phyloP scores from a whole-genome alignment of 1,140 invertebrate species.

The Hycleus phaleratus region DNA sequence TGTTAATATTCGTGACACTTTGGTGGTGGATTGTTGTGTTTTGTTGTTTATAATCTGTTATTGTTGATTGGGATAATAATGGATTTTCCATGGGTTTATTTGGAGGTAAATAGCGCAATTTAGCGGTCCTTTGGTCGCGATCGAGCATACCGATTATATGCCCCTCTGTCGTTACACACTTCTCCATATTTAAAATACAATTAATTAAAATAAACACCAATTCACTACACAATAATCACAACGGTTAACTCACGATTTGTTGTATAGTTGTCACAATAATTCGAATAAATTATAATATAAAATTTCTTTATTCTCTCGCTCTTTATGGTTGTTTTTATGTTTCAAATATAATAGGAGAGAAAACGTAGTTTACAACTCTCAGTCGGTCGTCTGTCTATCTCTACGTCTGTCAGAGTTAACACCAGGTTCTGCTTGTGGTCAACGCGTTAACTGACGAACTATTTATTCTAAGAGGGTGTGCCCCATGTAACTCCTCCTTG shows the following conservation, averaged over 20 bases:
- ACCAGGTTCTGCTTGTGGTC: conserved; percentile 17
- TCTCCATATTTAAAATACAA: too few relatives aligned
- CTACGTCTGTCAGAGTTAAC: conserved; percentile 21
- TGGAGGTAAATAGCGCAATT: conserved; percentile 8
- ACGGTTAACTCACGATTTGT: too few relatives aligned
- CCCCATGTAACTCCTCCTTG: conserved; percentile 10
- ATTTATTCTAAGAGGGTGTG: conserved; percentile 23
- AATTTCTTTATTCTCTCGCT: background rate
- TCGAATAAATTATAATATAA: conserved; percentile 4
- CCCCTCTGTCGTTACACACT: conserved; percentile 1
- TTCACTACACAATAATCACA: too few relatives aligned
- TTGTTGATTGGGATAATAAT: background rate
- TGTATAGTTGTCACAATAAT: background rate
- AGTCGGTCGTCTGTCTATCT: conserved; percentile 10
- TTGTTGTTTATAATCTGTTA: background rate
- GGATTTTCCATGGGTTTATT: conserved; percentile 2
- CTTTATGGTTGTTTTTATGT: too few relatives aligned
- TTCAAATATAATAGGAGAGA: too few relatives aligned
- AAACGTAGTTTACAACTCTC: too few relatives aligned
- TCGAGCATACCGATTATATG: conserved; percentile 33
- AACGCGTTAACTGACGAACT: conserved; percentile 14
- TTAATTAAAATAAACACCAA: too few relatives aligned
- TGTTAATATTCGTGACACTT: too few relatives aligned
- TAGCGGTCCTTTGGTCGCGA: conserved; percentile 32
- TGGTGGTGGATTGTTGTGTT: background rate